Evolutionary conservation across 2,888 invertebrate genomes (phyloP), one percentile per base, ranked within the genome.

Genomic region (Meliscaeva auricollis): DNA sequence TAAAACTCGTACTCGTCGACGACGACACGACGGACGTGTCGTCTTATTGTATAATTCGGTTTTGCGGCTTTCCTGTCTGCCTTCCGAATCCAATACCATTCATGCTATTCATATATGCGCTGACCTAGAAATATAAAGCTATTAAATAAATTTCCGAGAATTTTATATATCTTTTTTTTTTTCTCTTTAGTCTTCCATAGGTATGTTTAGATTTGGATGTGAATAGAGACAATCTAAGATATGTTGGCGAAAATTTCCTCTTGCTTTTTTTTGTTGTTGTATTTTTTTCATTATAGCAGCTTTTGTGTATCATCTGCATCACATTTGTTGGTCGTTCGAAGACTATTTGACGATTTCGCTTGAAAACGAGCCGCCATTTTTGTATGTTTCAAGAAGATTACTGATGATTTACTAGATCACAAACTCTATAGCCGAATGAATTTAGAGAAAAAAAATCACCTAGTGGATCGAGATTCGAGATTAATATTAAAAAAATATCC

Each of bases 111-210:
- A 68, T 79, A 58, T 73, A 66, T 58, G 17, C 66, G 44, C 41
- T 79, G 79, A 79, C 79, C 79, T 79, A 79, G 73, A 79, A 79
- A 79, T 58, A 66, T 58, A 66, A 73, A 68, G 66, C 79, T 50
- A 79, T 79, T 48, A 79, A 79, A 79, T 73, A 73, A 79, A 79
- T 64, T 79, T 73, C 66, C 66, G 60, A 66, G 66, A 73, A 62
- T 72, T 66, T 58, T 72, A 73, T 62, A 30, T 58, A 32, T 64
- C 38, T 38, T 72, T 54, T 38, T 56, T 66, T 52, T 74, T 26
- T 64, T 17, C 5, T 46, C 17, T 38, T 26, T 26, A 4, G 38
- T 38, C 9, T 3, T 9, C 11, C 38, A 9, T 9, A 38, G 3
- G 38, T 13, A 1, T 11, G 9, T 13, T 3, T 26, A 26, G 2